Base-by-base conservation (phyloP, 2,113 vertebrate species). In the Myanophis thanlyinensis region DNA sequence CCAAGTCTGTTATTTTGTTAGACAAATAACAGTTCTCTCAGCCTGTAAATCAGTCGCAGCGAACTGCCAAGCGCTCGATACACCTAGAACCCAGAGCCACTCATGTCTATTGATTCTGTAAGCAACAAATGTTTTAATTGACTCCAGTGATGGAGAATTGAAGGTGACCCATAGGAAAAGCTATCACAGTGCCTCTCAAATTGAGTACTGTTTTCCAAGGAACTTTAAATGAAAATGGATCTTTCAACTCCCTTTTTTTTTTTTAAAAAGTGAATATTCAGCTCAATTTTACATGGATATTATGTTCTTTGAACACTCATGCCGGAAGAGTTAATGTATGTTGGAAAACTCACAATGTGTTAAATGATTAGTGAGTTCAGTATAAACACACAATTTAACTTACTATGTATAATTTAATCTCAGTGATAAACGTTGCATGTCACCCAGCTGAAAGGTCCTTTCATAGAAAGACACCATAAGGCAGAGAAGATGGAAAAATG, bases 401-500 rank as follows among this genome's bases (percentile, higher is more conserved):
- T 91, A 56, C 51, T 13, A 30, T 54, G 51, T 85, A 54, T 91
- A 91, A 85, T 91, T 54, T 90, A 89, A 96, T 10, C 88, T 93
- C 88, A 35, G 88, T 22, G 53, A 12, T 59, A 67, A 80, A 2
- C 0, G 87, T 51, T 85, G 13, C 25, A 20, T 89, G 85, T 0
- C 5, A 1, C 89, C 54, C 49, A 47, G 94, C 90, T 86, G 89
- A 73, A 87, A 92, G 95, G 93, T 89, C 89, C 88, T 93, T 89
- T 87, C 88, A 47, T 25, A 93, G 90, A 80, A 91, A 87, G 30
- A 47, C 73, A 85, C 73, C 93, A 89, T 89, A 91, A 90, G 94
- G 90, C 52, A 52, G 52, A 93, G 87, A 53, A 85, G 48, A 67
- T 94, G 87, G 51, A 85, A 92, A 96, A 95, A 93, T 89, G n/a